Evolutionary conservation across 1,140 invertebrate species (phyloP), one percentile per base, ranked within the genome.

Genomic region (Drosophila neocordata): DNA sequence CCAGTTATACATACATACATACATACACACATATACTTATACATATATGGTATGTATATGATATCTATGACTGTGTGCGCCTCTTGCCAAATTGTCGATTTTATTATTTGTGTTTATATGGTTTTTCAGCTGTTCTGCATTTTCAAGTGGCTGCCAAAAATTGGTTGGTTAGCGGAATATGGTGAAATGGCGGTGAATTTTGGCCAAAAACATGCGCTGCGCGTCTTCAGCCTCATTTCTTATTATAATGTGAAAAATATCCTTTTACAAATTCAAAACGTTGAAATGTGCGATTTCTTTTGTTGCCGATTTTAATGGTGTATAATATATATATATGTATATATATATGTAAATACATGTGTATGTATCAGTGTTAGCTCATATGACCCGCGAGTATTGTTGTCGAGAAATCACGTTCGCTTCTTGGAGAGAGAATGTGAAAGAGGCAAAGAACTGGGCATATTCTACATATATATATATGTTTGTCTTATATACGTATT

Each of bases 61-160:
- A 15, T 44, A 18, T 44, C 37, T 41, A 6, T 44, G 57, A 80
- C 64, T 83, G 79, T 79, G 84, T 89, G 79, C 67, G 84, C 68
- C 73, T 87, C 77, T 88, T 88, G 80, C 88, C 70, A 79, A 90
- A 90, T 88, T 90, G 88, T 90, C 88, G 77, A 88, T 90, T 90
- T 90, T 90, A 90, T 90, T 90, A 90, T 90, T 90, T 90, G 88
- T 90, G 88, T 90, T 90, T 90, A 90, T 90, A 90, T 84, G 87
- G 81, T 90, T 88, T 83, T 88, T 84, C 88, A 90, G 88, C 88
- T 90, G 88, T 82, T 90, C 88, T 90, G 88, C 88, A 90, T 90
- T 90, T 83, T 78, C 77, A 90, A 90, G 83, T 80, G 74, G 65
- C 60, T 64, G 64, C 60, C 58, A 41, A 37, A 15, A 51, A 18